A percentile compares a stretch with the other conserved stretches of the same genome.
phyloP scores from a whole-genome alignment of 2,797 vertebrate species.

The Chrysocyon brachyurus region DNA sequence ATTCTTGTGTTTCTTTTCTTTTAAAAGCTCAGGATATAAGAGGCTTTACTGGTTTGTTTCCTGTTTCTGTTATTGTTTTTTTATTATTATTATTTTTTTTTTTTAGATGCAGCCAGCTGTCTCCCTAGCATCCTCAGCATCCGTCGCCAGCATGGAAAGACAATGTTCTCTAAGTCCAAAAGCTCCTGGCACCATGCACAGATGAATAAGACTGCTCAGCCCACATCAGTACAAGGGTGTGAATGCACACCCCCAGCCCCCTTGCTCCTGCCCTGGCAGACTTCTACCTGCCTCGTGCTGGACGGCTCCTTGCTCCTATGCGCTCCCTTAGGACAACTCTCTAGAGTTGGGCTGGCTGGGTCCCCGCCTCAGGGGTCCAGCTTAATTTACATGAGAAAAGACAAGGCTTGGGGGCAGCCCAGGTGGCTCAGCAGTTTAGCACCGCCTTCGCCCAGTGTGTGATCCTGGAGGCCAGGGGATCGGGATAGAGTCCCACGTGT shows the following conservation, averaged over 20 bases:
- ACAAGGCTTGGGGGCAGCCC: no score
- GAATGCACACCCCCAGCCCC: neutral
- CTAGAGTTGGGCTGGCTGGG: neutral
- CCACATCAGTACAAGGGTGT: neutral
- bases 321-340: neutral
- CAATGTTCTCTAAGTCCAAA: neutral
- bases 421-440: no score
- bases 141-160: neutral
- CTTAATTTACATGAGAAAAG: neutral
- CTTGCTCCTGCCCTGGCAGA: neutral
- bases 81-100: neutral
- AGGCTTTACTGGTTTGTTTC: neutral
- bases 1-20: constrained; percentile 47
- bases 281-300: neutral
- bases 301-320: neutral
- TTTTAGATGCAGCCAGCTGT: neutral
- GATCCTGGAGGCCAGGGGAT: no score
- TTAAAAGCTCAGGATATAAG: constrained; percentile 32
- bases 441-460: no score
- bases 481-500: no score
- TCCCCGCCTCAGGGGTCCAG: neutral
- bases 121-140: neutral
- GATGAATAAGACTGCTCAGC: neutral
- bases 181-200: neutral
- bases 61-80: neutral